Evolutionary conservation across 1,140 invertebrate genomes (phyloP), one percentile per base, ranked within the genome.

Genomic region (Matsumurasca onukii): DNA sequence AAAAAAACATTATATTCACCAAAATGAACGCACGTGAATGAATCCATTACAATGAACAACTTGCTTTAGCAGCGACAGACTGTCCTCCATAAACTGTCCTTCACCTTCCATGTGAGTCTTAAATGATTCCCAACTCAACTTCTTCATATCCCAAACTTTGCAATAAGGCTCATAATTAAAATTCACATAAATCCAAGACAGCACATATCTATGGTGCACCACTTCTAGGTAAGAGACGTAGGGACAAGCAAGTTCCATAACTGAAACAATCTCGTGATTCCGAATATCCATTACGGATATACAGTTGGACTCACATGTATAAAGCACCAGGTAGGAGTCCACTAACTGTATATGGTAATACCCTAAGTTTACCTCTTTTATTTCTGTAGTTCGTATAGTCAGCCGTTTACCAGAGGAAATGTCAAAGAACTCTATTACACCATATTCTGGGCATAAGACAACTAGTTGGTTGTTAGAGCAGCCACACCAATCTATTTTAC

Each of bases 291-390:
- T 12, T 3, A 51, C 49, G 24, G n/a, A 20, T 22, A 51, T 51
- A 51, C 49, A 51, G n/a, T 51, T 51, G 49, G 24, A 51, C 49
- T 20, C 24, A 51, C 49, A n/a, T n/a, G n/a, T n/a, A n/a, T n/a
- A 51, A 20, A 20, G 24, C 5, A 51, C 17, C n/a, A 51, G n/a
- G n/a, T 51, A 51, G 5, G 49, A 51, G 3, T n/a, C 49, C 5
- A 51, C 49, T 22, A 51, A 51, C 49, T 51, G 49, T 22, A 51
- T 51, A 17, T 51, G 49, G 5, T 51, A 17, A 51, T 17, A 51
- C 5, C 24, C 24, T 51, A 22, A 20, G n/a, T 51, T 20, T 20
- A 20, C 49, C 24, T 22, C 49, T 20, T 20, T 51, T 22, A 20
- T 22, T 20, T 51, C 24, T 3, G 24, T n/a, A 9, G 49, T 22